phyloP scores from a whole-genome alignment of 2,888 invertebrate genomes.

The Hololepta plana region DNA sequence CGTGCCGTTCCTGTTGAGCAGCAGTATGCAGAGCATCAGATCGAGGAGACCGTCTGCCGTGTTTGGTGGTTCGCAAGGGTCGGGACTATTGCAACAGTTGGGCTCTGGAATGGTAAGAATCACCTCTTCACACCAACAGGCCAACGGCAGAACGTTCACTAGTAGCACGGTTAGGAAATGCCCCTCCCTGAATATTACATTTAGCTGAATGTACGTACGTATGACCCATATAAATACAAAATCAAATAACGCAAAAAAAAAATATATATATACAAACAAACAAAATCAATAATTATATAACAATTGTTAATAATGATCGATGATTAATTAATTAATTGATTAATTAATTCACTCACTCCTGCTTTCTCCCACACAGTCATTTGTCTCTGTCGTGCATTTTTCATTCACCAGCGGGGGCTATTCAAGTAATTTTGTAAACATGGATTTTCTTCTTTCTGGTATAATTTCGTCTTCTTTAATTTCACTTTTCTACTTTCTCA shows the following conservation, averaged over 20 bases:
- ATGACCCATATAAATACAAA: slow-evolving; percentile 12
- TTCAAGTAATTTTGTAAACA: too few species aligned
- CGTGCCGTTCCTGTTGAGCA: slow-evolving; percentile 68
- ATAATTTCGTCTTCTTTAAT: too few species aligned
- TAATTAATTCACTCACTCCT: slow-evolving; percentile 21
- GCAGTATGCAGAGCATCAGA: slow-evolving; percentile 58
- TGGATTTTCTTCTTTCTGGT: too few species aligned
- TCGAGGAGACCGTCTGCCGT: slow-evolving; percentile 59
- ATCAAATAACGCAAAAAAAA: too few species aligned
- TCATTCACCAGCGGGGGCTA: slow-evolving; percentile 27
- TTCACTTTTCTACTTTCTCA: too few species aligned
- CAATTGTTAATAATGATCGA: too few species aligned
- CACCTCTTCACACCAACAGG: slow-evolving; percentile 37
- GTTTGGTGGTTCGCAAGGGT: slow-evolving; percentile 43
- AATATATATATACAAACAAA: too few species aligned
- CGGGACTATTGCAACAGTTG: slow-evolving; percentile 66
- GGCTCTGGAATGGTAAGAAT: slow-evolving; percentile 90
- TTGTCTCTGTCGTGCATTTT: slow-evolving; percentile 19
- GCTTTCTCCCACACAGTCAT: slow-evolving; percentile 20
- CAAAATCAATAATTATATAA: slow-evolving; percentile 2
- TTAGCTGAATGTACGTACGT: slow-evolving; percentile 34
- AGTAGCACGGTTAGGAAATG: slow-evolving; percentile 50
- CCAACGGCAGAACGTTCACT: slow-evolving; percentile 33
- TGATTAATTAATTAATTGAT: too few species aligned
- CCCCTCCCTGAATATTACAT: slow-evolving; percentile 58